phyloP scores from a whole-genome alignment of 2,113 vertebrate species.

The Aegotheles bennettii region DNA sequence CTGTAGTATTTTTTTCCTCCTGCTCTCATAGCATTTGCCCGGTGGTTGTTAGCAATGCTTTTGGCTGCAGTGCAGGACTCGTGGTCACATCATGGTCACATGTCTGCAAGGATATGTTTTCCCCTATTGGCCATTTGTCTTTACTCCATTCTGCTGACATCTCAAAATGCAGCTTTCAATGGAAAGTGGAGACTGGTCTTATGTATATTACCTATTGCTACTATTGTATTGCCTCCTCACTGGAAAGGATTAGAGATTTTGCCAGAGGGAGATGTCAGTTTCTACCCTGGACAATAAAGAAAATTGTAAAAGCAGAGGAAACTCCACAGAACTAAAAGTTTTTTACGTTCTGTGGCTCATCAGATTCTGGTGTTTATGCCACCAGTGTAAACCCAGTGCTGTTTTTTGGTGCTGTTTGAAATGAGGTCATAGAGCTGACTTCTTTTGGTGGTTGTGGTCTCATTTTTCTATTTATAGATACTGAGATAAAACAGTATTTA shows the following conservation, averaged over 20 bases:
- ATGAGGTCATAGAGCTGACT: neutral
- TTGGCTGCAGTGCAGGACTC: neutral
- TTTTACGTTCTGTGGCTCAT: neutral
- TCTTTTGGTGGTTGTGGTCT: neutral
- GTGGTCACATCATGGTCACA: neutral
- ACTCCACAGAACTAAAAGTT: neutral
- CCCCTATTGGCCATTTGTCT: neutral
- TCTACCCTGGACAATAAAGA: neutral
- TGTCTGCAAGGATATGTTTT: neutral
- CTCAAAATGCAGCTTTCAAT: neutral
- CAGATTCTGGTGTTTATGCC: neutral
- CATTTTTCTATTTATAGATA: neutral
- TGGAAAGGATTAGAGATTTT: neutral
- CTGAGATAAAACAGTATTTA: neutral
- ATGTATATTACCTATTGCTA: neutral
- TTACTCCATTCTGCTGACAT: neutral
- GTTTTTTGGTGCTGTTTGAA: neutral
- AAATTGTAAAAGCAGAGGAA: neutral
- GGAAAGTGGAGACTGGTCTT: neutral
- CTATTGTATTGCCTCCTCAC: neutral
- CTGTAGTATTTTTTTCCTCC: neutral
- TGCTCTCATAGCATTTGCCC: neutral
- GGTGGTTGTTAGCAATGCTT: neutral
- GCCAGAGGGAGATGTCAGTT: neutral
- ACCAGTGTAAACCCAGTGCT: neutral